A percentile compares a stretch with the other conserved stretches of the same genome.
Conservation (phyloP, 2,113 vertebrate genomes). For the Melanotaenia duboulayi region DNA sequence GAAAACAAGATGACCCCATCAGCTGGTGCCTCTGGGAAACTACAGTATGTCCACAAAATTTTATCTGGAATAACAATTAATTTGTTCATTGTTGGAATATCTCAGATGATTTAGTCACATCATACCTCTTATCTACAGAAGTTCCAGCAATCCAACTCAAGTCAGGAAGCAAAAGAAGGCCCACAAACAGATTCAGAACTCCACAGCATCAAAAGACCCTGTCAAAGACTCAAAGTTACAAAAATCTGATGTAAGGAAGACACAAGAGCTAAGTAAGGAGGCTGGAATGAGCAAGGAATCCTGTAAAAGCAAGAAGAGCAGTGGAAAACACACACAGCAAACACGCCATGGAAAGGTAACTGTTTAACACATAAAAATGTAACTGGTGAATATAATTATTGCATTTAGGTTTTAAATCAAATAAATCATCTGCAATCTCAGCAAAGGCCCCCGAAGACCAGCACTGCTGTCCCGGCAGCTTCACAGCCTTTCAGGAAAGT, state of each 20-base stretch:
- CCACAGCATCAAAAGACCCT: slow-evolving; percentile 19
- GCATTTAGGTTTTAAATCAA: not conserved
- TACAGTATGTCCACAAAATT: slow-evolving; percentile 79
- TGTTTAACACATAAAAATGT: not conserved
- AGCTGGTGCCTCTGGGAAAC: slow-evolving; percentile 64
- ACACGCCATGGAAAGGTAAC: slow-evolving; percentile 43
- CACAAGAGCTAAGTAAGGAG: slow-evolving; percentile 37
- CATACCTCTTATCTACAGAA: slow-evolving; percentile 65
- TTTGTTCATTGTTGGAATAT: not conserved
- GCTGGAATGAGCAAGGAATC: slow-evolving; percentile 62
- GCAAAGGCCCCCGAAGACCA: slow-evolving; percentile 81
- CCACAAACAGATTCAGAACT: slow-evolving; percentile 68
- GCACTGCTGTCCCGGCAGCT: slow-evolving; percentile 75
- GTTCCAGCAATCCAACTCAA: slow-evolving; percentile 66
- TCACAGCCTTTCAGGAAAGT: slow-evolving; percentile 81
- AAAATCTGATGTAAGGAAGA: slow-evolving; percentile 73
- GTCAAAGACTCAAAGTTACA: slow-evolving; percentile 66
- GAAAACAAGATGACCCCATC: slow-evolving; percentile 72
- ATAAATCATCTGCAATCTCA: not conserved
- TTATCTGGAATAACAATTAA: not conserved
- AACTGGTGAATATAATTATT: not conserved
- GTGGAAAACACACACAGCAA: slow-evolving; percentile 68
- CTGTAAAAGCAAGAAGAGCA: slow-evolving; percentile 83
- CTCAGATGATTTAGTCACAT: not conserved
- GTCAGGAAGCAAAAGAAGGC: slow-evolving; percentile 72